Evolutionary conservation across 30 jellyfish, hydroid and myxozoan species (phyloP).

Genomic region (Cassiopea xamachana): DNA sequence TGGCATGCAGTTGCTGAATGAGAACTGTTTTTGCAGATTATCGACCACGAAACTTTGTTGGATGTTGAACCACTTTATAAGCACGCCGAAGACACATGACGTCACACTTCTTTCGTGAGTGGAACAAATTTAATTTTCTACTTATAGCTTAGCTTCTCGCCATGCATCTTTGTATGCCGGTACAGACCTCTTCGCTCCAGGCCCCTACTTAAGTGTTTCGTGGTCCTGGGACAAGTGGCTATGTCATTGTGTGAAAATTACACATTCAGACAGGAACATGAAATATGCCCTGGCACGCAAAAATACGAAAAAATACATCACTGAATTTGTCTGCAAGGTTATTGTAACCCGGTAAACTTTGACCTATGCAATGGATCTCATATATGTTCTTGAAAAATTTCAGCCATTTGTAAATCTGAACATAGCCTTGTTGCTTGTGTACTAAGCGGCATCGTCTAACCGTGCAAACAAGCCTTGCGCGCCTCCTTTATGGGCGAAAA

Average conservation of each 20-base stretch:
- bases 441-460: conserved; percentile 58
- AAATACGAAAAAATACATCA: too few species aligned
- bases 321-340: background rate
- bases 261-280: background rate
- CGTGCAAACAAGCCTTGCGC: conserved; percentile 58
- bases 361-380: conserved; percentile 20
- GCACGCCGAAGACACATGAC: too few species aligned
- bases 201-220: background rate
- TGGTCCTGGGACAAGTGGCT: background rate
- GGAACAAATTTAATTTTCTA: too few species aligned
- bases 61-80: too few species aligned
- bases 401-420: conserved; percentile 59
- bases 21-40: too few species aligned
- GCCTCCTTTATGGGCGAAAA: conserved; percentile 59
- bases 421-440: conserved; percentile 42
- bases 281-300: background rate
- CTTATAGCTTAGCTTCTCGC: too few species aligned
- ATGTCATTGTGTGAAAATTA: background rate
- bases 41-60: too few species aligned
- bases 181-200: background rate
- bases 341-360: conserved; percentile 31
- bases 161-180: background rate
- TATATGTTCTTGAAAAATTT: conserved; percentile 46
- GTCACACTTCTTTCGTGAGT: too few species aligned
- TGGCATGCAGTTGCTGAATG: too few species aligned